Base-by-base conservation (phyloP, 2,888 invertebrate species). In the Alsophila aescularia region DNA sequence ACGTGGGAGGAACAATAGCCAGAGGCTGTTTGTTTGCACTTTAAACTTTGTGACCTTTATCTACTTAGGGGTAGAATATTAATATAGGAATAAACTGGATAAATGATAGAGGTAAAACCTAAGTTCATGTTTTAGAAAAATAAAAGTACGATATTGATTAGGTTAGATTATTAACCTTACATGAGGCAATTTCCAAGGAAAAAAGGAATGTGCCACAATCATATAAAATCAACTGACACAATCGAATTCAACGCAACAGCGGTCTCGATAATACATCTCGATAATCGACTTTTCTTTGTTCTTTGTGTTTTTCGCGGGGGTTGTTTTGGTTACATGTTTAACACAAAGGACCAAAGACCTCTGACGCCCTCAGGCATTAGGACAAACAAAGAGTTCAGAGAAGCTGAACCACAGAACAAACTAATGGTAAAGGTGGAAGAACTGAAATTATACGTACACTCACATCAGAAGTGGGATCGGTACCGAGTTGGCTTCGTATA, bases 241-340 rank as follows among this genome's bases (percentile, higher is more conserved):
- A 43, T 44, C 15, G 37, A 52, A 44, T 37, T 43, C 37, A 51
- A 39, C 24, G 32, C 39, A 52, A 44, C 44, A 15, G 52, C 15
- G 39, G 9, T 10, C 10, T n/a, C 29, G 21, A 21, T 29, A 29
- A 29, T n/a, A n/a, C 2, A 29, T 21, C 6, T 21, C 21, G n/a
- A n/a, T n/a, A n/a, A n/a, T 29, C 8, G 29, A 4, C 27, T 29
- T 29, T n/a, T 27, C 24, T 43, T 45, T 37, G 43, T 32, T 34
- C 44, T 43, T 43, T 36, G 37, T 35, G 12, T 32, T 24, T 29
- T 1, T 36, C 39, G 40, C 24, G 21, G 7, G 36, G 41, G 36
- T 45, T 10, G 10, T n/a, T n/a, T 10, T 29, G 29, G 10, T n/a
- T 2, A 24, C 10, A 9, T 10, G 29, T 9, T 29, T 29, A n/a